Base-by-base conservation (phyloP, 1,140 invertebrate genomes). In the Drosophila murphyi region DNA sequence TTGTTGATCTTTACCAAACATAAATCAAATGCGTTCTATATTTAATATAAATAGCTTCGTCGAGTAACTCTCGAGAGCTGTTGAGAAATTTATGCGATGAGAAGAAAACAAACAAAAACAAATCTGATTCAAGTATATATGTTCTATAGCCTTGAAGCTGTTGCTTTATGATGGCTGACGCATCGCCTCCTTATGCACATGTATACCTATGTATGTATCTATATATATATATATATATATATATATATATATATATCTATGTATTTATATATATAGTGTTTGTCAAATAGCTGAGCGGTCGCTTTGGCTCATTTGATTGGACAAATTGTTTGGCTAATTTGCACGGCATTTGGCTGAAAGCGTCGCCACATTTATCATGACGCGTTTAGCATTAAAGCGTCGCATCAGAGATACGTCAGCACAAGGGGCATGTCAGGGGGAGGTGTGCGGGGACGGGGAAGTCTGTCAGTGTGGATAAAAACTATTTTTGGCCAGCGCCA, bases 301-400 rank as follows among this genome's bases (percentile, higher is more conserved):
- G 65, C n/a, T 59, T 37, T 41, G 32, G 51, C 51, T 56, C 59
- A 59, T 69, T 72, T 48, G 78, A 64, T 72, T 85, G 74, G 79
- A 88, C 83, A 87, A 87, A 88, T 87, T 82, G 72, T 76, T 73
- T 73, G 72, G 83, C 69, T 87, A 87, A 87, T 87, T 87, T 80
- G 69, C 69, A 43, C 68, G 76, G 82, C 76, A 88, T 87, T 83
- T 82, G 62, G 65, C 45, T 76, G 76, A 73, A 64, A 87, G 80
- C 77, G 69, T 56, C 62, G 60, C 62, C 72, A 77, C 83, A 87
- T 87, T 87, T 82, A 88, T 87, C 82, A 87, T 76, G 52, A 62
- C 62, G 67, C 63, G 20, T 63, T 63, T 48, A 60, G 67, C 67
- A 76, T 82, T 69, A 75, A 50, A 73, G 55, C 68, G 48, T 61